Percentiles rank a stretch among this genome's conserved stretches.
Evolutionary conservation across 2,888 invertebrate genomes (phyloP).

Genomic region (Leucoma salicis): DNA sequence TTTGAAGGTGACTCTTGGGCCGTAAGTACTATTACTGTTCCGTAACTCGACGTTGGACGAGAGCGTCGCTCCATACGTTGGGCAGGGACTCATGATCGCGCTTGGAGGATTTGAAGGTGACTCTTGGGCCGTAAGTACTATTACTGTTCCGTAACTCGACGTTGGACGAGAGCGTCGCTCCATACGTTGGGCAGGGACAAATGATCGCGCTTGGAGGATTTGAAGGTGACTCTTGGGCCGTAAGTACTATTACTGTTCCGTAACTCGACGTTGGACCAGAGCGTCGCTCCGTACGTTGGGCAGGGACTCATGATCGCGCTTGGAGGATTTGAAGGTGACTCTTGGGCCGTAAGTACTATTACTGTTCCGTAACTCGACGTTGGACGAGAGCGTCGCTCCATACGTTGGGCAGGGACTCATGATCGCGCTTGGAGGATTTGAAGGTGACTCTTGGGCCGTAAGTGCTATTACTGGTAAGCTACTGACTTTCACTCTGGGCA

Average conservation of each 20-base stretch:
- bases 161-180: slow-evolving; percentile 83
- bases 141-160: slow-evolving; percentile 87
- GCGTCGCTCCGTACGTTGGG: slow-evolving; percentile 81
- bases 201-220: slow-evolving; percentile 88
- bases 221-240: slow-evolving; percentile 88
- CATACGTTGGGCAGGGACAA: slow-evolving; percentile 87
- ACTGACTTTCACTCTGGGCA: no score
- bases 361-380: no score
- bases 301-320: slow-evolving; percentile 88
- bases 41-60: slow-evolving; percentile 90
- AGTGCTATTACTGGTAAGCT: no score
- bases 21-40: slow-evolving; percentile 82
- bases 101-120: slow-evolving; percentile 87
- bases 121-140: slow-evolving; percentile 86
- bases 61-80: slow-evolving; percentile 80
- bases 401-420: slow-evolving; percentile 87
- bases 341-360: slow-evolving; percentile 94
- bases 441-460: slow-evolving; percentile 89
- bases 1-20: slow-evolving; percentile 90
- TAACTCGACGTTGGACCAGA: slow-evolving; percentile 88
- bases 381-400: slow-evolving; percentile 80
- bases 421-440: slow-evolving; percentile 88
- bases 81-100: slow-evolving; percentile 86
- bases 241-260: slow-evolving; percentile 83
- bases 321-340: slow-evolving; percentile 86